A percentile compares a stretch with the other conserved stretches of the same genome.
Conservation (phyloP, 2,113 vertebrate genomes). For the Nansenia antarctica region DNA sequence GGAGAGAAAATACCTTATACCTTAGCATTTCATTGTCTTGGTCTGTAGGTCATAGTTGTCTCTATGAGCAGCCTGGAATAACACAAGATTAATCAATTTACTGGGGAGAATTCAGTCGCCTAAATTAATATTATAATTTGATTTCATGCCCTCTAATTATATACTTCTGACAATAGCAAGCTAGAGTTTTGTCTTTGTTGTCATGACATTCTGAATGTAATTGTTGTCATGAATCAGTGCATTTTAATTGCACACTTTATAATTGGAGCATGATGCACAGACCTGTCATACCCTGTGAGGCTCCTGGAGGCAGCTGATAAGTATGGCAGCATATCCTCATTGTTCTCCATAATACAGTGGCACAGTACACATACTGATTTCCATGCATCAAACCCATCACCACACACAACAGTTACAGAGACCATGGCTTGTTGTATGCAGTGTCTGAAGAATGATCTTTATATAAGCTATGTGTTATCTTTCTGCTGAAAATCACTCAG, state of each 20-base stretch:
- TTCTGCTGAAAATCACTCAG: neutral
- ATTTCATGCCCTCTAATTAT: conserved; percentile 27
- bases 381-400: conserved; percentile 18
- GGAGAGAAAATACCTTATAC: conserved; percentile 35
- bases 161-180: conserved; percentile 29
- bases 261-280: conserved; percentile 16
- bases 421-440: neutral
- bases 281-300: conserved; percentile 13
- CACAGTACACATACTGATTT: neutral
- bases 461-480: neutral
- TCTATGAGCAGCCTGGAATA: conserved; percentile 7
- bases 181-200: conserved; percentile 21
- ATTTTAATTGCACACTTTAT: conserved; percentile 54
- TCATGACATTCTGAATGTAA: conserved; percentile 1
- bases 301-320: conserved; percentile 46
- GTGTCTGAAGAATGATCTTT: neutral
- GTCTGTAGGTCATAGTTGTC: neutral
- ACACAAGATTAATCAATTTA: conserved; percentile 13
- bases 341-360: conserved; percentile 19
- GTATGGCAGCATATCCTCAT: conserved; percentile 5
- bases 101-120: conserved; percentile 8
- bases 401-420: conserved; percentile 23
- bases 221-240: conserved; percentile 44
- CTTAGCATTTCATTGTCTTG: conserved; percentile 40
- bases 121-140: conserved; percentile 22